Base-by-base conservation (phyloP, 2,888 invertebrate genomes). In the Cryptocephalus moraei region DNA sequence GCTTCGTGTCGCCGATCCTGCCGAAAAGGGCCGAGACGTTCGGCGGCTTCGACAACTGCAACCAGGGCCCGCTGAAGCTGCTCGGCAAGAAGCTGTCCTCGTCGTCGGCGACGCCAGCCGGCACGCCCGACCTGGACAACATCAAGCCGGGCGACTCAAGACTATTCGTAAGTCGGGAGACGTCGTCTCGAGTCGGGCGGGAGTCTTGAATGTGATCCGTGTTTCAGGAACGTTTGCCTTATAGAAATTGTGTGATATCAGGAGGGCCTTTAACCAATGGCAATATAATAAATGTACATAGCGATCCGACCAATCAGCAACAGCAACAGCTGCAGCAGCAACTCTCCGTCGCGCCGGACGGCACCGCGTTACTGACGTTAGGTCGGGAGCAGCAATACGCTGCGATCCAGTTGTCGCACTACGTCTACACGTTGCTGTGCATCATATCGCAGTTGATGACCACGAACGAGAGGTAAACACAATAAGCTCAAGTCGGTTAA, bases 11-110 rank as follows among this genome's bases (percentile, higher is more conserved):
- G 32, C 88, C 91, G 11, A 85, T 87, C 34, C 71, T 95, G 51
- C 94, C 95, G 12, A 86, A 92, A 59, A 78, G 95, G 32, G 95
- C 95, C 0, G 95, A 95, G 73, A 95, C 95, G 4, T 96, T 95
- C 72, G 93, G 93, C 1, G 95, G 95, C 8, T 95, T 95, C 65
- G 95, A 95, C 72, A 78, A 78, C 60, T 61, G 65, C 6, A 65
- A 62, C 53, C 68, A 65, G 46, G 63, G 59, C 11, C 65, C 66
- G 10, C 56, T 67, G 31, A 69, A 69, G 51, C 49, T 68, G 39
- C 49, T 67, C 32, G 67, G 67, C 11, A 70, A 66, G 50, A 71
- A 70, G 53, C 53, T 66, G 33, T 66, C 32, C 32, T 32, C 32
- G 13, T 14, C 31, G 9, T 66, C 65, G 10, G 67, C 68, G 33